These are phyloP conservation scores for Delphinapterus leucas DNA, from an alignment of 2,113 vertebrate species.

Conservation along the genomic window DNA sequence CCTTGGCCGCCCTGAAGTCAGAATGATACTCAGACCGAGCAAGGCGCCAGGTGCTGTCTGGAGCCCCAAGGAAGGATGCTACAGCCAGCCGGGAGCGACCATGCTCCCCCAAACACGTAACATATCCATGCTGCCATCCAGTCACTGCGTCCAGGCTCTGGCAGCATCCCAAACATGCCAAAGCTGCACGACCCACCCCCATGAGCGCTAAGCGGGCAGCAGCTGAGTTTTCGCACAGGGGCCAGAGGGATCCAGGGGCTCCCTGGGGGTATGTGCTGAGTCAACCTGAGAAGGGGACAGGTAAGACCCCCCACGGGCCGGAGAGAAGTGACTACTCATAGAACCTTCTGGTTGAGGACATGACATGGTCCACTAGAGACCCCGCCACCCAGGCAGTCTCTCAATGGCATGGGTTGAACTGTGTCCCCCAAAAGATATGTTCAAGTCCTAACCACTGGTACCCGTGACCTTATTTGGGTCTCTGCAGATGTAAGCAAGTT, in stretches of 20 bases:
- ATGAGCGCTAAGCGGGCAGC: neutral
- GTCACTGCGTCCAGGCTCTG: neutral
- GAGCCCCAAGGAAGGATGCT: neutral
- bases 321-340: neutral
- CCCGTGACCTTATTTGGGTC: neutral
- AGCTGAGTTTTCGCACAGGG: neutral
- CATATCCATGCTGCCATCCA: neutral
- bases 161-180: slow-evolving; percentile 8
- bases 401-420: neutral
- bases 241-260: neutral
- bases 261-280: no score
- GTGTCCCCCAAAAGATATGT: neutral
- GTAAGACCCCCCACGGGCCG: neutral
- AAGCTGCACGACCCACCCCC: neutral
- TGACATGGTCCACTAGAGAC: rapidly evolving
- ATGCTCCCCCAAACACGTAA: neutral
- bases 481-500: neutral
- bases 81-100: rapidly evolving
- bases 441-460: neutral
- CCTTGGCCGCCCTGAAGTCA: neutral
- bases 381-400: rapidly evolving
- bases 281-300: neutral
- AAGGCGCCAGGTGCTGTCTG: neutral
- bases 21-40: rapidly evolving
- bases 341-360: neutral